phyloP scores from a whole-genome alignment of 2,888 invertebrate genomes.

The Ophraella communa region DNA sequence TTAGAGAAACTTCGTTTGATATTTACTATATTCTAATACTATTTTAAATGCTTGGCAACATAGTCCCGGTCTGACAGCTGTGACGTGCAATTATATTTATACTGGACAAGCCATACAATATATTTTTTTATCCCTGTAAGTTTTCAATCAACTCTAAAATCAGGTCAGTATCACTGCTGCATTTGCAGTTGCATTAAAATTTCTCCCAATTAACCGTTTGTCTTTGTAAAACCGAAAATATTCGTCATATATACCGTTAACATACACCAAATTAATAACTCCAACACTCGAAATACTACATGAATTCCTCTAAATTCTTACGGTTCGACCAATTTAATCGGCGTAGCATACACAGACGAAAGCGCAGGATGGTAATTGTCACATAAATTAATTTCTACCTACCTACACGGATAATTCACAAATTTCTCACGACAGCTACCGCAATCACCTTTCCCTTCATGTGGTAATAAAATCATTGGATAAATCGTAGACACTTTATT shows the following conservation, averaged over 20 bases:
- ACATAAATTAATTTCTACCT: conserved; percentile 28
- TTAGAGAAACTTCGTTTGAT: no score
- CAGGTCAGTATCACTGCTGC: background rate
- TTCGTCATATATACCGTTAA: conserved; percentile 10
- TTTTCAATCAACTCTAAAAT: background rate
- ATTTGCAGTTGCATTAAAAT: background rate
- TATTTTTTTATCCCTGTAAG: no score
- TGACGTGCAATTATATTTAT: no score
- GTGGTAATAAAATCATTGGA: conserved; percentile 26
- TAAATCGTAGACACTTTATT: conserved; percentile 33
- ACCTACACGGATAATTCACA: conserved; percentile 26
- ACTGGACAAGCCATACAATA: no score
- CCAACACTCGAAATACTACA: conserved; percentile 18
- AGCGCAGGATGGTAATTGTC: conserved; percentile 25
- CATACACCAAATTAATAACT: conserved; percentile 17
- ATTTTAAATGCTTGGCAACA: no score
- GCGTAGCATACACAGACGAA: background rate
- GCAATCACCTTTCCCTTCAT: conserved; percentile 25
- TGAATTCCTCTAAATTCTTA: conserved; percentile 15
- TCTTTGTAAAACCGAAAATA: background rate
- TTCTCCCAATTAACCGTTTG: conserved; percentile 16
- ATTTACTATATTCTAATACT: no score
- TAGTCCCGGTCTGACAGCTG: no score
- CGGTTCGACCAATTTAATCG: conserved; percentile 10
- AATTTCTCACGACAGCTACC: conserved; percentile 24